Evolutionary conservation across 1,140 invertebrate genomes (phyloP).

Genomic region (Popillia japonica): DNA sequence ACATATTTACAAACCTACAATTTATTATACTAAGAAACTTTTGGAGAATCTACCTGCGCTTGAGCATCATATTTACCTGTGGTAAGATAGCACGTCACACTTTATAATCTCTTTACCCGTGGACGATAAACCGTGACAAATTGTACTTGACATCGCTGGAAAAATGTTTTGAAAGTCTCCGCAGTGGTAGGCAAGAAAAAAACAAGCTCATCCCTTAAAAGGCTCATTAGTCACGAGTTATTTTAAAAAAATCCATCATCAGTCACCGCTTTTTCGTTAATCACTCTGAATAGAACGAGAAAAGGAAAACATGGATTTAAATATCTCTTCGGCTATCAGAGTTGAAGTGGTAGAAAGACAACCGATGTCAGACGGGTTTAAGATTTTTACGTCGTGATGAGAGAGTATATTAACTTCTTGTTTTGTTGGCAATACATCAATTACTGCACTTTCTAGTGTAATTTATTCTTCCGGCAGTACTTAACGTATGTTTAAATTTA

Average conservation of each 20-base stretch:
- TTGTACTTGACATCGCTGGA: constrained; percentile 12
- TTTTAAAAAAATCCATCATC: constrained; percentile 22
- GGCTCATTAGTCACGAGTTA: constrained; percentile 34
- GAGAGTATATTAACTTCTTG: constrained; percentile 6
- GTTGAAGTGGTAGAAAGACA: background rate
- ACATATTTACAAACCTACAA: background rate
- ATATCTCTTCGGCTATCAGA: background rate
- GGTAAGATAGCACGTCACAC: background rate
- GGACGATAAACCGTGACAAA: constrained; percentile 24
- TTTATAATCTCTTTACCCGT: constrained; percentile 6
- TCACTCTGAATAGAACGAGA: background rate
- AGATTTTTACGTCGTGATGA: background rate
- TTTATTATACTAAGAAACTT: background rate
- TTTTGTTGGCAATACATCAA: background rate
- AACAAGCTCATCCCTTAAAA: constrained; percentile 33
- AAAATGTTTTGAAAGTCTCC: constrained; percentile 28
- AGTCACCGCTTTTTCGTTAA: constrained; percentile 20
- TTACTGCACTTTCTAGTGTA: too few species aligned
- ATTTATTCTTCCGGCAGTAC: too few species aligned
- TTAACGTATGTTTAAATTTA: too few species aligned
- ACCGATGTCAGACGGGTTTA: background rate
- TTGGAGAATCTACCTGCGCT: background rate
- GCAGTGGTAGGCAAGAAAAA: constrained; percentile 4
- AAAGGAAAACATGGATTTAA: background rate
- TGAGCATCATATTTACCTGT: background rate